Percentiles rank a stretch among this genome's conserved stretches.
phyloP scores from a whole-genome alignment of 1,140 invertebrate species.

The Solenopsis invicta region DNA sequence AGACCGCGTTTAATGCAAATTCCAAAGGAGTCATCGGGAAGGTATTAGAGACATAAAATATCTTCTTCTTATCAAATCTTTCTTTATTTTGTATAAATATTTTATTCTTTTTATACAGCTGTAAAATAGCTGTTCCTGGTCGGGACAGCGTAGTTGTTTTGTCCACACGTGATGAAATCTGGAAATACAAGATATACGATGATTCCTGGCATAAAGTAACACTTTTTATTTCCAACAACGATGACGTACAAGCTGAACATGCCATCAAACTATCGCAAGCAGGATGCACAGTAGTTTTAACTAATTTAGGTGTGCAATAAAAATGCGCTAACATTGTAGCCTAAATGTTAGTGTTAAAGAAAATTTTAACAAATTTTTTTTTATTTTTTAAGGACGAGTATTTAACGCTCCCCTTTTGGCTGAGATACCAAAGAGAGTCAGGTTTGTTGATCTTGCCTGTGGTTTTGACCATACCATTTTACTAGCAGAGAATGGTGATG shows the following conservation, averaged over 20 bases:
- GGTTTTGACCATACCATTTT: conserved; percentile 94
- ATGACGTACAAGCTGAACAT: conserved; percentile 73
- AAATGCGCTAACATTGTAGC: not conserved
- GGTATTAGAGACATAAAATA: conserved; percentile 64
- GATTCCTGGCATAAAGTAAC: conserved; percentile 80
- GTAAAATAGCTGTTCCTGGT: conserved; percentile 76
- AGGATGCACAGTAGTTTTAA: conserved; percentile 80
- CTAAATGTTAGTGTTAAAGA: conserved; percentile 9
- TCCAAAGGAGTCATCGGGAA: conserved; percentile 70
- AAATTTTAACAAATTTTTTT: conserved; percentile 11
- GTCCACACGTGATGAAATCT: conserved; percentile 77
- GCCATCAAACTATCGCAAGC: conserved; percentile 79
- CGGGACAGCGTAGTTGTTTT: conserved; percentile 78
- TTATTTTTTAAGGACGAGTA: conserved; percentile 85
- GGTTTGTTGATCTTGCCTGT: conserved; percentile 90
- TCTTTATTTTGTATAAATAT: conserved; percentile 3
- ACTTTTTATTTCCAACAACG: conserved; percentile 75
- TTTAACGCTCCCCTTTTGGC: conserved; percentile 89
- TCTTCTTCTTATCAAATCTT: not conserved
- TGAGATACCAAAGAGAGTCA: conserved; percentile 87
- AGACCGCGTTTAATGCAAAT: conserved; percentile 73
- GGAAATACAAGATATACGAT: conserved; percentile 81
- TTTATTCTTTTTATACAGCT: conserved; percentile 71
- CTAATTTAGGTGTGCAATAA: conserved; percentile 80
- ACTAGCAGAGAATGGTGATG: conserved; percentile 90